Percentiles rank a stretch among this genome's conserved stretches.
phyloP scores from a whole-genome alignment of 2,888 invertebrate genomes.

The Chydorus sphaericus region DNA sequence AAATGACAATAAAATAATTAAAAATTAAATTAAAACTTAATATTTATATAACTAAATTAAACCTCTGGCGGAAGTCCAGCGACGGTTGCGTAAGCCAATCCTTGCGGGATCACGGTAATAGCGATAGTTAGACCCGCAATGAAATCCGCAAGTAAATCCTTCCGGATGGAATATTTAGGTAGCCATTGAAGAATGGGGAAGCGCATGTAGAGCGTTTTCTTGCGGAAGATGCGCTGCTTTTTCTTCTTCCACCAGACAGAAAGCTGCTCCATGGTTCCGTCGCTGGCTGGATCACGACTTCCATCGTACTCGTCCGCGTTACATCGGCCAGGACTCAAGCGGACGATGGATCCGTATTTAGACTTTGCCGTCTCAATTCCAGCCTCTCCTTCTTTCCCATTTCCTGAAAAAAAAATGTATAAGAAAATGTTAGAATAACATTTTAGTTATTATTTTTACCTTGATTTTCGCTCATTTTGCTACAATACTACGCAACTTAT shows the following conservation, averaged over 20 bases:
- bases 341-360: background rate
- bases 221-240: slow-evolving; percentile 21
- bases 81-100: slow-evolving; percentile 76
- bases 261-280: background rate
- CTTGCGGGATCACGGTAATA: slow-evolving; percentile 83
- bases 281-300: too few species aligned
- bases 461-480: too few species aligned
- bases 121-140: slow-evolving; percentile 89
- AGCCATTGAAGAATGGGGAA: slow-evolving; percentile 62
- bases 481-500: too few species aligned
- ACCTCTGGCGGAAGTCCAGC: slow-evolving; percentile 69
- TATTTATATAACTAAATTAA: background rate
- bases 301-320: too few species aligned
- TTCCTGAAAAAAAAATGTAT: background rate
- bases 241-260: background rate
- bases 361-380: background rate
- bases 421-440: too few species aligned
- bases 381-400: background rate
- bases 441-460: too few species aligned
- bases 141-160: slow-evolving; percentile 62
- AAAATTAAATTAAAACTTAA: background rate
- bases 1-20: background rate
- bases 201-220: slow-evolving; percentile 53
- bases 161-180: slow-evolving; percentile 49
- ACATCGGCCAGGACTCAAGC: background rate